phyloP scores from a whole-genome alignment of 2,888 invertebrate species.

The Neoascia interrupta region DNA sequence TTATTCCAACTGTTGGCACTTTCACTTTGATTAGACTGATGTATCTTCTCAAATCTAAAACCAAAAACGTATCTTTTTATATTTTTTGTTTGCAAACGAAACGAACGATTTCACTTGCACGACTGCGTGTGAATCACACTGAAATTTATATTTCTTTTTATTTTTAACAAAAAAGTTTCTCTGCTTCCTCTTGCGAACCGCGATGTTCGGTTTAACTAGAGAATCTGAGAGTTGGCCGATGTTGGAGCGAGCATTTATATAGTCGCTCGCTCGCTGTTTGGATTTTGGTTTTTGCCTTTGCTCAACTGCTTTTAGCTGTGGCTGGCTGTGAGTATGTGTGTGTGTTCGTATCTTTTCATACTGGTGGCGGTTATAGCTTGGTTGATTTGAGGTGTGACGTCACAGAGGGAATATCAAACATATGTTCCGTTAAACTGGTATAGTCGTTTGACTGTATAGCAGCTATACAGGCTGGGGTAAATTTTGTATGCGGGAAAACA shows the following conservation, averaged over 20 bases:
- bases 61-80: constrained; percentile 29
- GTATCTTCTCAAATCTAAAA: constrained; percentile 31
- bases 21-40: constrained; percentile 54
- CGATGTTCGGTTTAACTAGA: constrained; percentile 68
- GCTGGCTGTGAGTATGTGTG: too few species aligned
- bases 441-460: too few species aligned
- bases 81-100: constrained; percentile 22
- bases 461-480: too few species aligned
- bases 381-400: constrained; percentile 39
- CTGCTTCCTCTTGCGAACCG: constrained; percentile 60
- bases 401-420: constrained; percentile 53
- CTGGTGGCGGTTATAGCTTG: too few species aligned
- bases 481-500: neutral
- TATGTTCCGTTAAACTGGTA: constrained; percentile 61
- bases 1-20: constrained; percentile 22
- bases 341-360: too few species aligned
- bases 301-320: constrained; percentile 1
- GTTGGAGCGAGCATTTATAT: constrained; percentile 66
- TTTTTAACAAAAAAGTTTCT: constrained; percentile 33
- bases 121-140: constrained; percentile 60
- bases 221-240: constrained; percentile 69
- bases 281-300: constrained; percentile 41
- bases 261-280: constrained; percentile 41
- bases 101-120: constrained; percentile 59
- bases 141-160: constrained; percentile 5